Evolutionary conservation across 1,140 invertebrate genomes (phyloP).

Genomic region (Littorina saxatilis): DNA sequence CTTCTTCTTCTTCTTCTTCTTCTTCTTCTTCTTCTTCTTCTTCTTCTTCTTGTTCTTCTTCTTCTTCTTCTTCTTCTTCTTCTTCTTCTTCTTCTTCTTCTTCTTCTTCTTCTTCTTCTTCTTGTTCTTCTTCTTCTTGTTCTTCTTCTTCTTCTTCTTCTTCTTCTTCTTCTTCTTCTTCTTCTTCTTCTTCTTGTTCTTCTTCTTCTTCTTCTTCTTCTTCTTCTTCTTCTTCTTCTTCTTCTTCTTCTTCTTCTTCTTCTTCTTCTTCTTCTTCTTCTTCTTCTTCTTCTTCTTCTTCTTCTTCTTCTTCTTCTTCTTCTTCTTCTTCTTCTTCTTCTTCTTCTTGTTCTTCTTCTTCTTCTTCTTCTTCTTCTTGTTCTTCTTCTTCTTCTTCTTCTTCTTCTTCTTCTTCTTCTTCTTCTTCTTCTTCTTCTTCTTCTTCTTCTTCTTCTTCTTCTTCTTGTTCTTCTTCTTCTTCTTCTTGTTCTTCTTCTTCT

Average conservation of each 20-base stretch:
- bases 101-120: too few species aligned
- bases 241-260: background rate
- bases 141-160: too few species aligned
- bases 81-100: too few species aligned
- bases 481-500: background rate
- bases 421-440: background rate
- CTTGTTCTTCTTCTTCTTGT: too few species aligned
- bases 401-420: background rate
- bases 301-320: background rate
- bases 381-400: background rate
- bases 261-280: background rate
- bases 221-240: background rate
- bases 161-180: too few species aligned
- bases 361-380: background rate
- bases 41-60: too few species aligned
- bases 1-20: too few species aligned
- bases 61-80: too few species aligned
- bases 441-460: background rate
- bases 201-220: background rate
- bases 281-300: conserved; percentile 2
- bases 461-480: background rate
- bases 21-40: too few species aligned
- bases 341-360: background rate
- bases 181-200: too few species aligned
- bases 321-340: background rate